phyloP scores from a whole-genome alignment of 2,888 invertebrate genomes.

The Synanthedon tipuliformis region DNA sequence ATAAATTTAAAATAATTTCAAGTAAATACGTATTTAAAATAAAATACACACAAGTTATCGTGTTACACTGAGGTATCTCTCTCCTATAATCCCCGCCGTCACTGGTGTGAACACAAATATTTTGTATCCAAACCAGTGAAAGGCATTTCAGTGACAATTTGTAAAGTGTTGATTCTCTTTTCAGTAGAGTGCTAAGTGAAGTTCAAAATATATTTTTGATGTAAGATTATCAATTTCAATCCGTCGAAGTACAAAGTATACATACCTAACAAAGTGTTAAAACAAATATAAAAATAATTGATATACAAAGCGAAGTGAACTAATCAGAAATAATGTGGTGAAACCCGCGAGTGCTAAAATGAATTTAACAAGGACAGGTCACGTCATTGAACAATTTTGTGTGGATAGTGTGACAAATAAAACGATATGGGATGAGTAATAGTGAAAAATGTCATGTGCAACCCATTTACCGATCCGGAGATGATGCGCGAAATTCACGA shows the following conservation, averaged over 20 bases:
- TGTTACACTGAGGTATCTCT: conserved; percentile 45
- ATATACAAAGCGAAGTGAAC: conserved; percentile 25
- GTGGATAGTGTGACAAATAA: conserved; percentile 51
- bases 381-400: conserved; percentile 38
- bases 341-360: conserved; percentile 42
- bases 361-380: conserved; percentile 33
- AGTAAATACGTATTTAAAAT: no score
- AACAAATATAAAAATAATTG: conserved; percentile 17
- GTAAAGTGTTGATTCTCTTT: conserved; percentile 16
- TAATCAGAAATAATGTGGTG: conserved; percentile 34
- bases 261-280: conserved; percentile 30
- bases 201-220: conserved; percentile 55
- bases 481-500: conserved; percentile 70
- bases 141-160: conserved; percentile 1
- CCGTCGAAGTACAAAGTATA: conserved; percentile 63
- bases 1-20: no score
- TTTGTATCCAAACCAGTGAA: conserved; percentile 54
- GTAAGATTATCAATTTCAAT: conserved; percentile 45
- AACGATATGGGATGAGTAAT: conserved; percentile 70
- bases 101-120: conserved; percentile 54
- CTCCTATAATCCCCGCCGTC: conserved; percentile 13
- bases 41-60: conserved; percentile 18
- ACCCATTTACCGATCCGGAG: conserved; percentile 56
- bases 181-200: conserved; percentile 55
- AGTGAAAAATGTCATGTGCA: conserved; percentile 62